Conservation (phyloP, 1,140 invertebrate genomes). For the Bombus affinis region DNA sequence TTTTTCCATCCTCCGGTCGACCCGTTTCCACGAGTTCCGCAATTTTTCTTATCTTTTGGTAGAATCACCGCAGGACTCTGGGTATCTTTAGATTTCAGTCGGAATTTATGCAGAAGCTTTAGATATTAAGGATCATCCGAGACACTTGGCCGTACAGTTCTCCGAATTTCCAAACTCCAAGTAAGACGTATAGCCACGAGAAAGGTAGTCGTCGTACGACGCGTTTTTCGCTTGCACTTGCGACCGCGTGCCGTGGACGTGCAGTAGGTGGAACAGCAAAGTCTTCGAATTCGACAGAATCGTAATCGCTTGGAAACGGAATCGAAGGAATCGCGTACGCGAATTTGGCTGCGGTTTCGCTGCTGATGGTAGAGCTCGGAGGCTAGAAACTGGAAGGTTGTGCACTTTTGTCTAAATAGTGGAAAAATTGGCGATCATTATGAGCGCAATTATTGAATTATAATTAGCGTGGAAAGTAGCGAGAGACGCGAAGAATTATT, state of each 20-base stretch:
- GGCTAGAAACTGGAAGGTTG: accelerated
- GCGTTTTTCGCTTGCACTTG: not conserved
- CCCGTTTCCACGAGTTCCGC: too few relatives aligned
- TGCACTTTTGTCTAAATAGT: too few relatives aligned
- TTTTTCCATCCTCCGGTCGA: too few relatives aligned
- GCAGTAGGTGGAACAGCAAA: not conserved
- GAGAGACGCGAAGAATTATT: constrained; percentile 54
- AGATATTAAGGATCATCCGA: too few relatives aligned
- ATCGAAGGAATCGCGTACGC: not conserved
- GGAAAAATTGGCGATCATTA: not conserved
- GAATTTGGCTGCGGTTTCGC: too few relatives aligned
- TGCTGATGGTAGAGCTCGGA: too few relatives aligned
- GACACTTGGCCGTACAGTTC: too few relatives aligned
- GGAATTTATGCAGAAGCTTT: too few relatives aligned
- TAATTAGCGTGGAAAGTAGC: not conserved
- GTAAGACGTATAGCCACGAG: too few relatives aligned
- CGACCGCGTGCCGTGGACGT: not conserved
- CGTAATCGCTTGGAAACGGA: not conserved
- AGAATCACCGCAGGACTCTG: too few relatives aligned
- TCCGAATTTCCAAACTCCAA: not conserved
- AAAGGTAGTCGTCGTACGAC: too few relatives aligned
- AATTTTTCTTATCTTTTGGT: too few relatives aligned
- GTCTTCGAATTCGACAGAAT: not conserved
- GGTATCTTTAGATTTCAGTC: accelerated
- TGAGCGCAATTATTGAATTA: not conserved